These are phyloP conservation scores for Rotaria sp. DNA, from an alignment of 2,888 invertebrate species.

Conservation along the genomic window DNA sequence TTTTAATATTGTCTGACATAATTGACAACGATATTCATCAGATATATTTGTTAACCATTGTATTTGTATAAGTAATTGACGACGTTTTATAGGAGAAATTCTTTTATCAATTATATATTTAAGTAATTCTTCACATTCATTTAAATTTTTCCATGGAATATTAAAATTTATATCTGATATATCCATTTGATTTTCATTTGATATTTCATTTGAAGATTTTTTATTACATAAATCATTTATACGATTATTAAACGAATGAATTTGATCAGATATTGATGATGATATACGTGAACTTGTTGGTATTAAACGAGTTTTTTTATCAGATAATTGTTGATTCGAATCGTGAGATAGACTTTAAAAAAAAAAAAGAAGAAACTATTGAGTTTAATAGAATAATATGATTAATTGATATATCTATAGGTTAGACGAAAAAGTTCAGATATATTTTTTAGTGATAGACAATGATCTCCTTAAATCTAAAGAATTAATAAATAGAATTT, in stretches of 20 bases:
- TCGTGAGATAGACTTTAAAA: neutral
- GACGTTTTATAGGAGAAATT: neutral
- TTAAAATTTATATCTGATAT: neutral
- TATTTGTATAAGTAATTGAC: neutral
- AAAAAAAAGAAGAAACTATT: neutral
- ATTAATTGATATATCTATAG: no score
- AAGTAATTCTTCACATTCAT: neutral
- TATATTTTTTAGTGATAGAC: no score
- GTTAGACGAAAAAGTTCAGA: no score
- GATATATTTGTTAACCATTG: conserved; percentile 1
- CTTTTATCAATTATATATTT: neutral
- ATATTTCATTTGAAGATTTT: neutral
- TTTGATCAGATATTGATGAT: neutral
- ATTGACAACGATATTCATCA: neutral
- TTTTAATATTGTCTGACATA: neutral
- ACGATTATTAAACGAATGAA: neutral
- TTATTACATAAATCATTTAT: conserved; percentile 3
- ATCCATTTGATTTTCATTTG: neutral
- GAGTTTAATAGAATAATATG: no score
- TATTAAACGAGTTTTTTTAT: neutral
- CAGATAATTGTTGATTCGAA: neutral
- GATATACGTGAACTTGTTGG: neutral
- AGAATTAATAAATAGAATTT: no score
- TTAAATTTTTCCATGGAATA: neutral
- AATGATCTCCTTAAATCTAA: no score